Conservation (phyloP, 2,888 invertebrate species). For the Trichopoda pennipes region DNA sequence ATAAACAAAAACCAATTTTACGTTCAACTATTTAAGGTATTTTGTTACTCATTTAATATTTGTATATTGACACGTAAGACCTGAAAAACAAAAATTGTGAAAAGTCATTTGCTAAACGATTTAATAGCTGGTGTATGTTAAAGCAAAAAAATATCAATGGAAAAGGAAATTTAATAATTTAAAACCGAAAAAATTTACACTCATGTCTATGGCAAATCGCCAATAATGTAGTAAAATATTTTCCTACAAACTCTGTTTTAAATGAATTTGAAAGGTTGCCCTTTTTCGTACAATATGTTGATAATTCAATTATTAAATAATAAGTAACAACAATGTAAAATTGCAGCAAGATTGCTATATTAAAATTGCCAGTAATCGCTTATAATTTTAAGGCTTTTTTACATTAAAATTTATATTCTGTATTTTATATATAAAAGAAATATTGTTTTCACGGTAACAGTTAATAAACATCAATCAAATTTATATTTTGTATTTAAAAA, state of each 20-base stretch:
- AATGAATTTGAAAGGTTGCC: conserved; percentile 54
- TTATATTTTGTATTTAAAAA: no score
- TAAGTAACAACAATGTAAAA: background rate
- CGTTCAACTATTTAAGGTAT: conserved; percentile 52
- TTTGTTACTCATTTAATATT: conserved; percentile 43
- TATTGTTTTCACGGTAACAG: no score
- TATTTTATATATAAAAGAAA: conserved; percentile 30
- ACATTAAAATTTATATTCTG: conserved; percentile 30
- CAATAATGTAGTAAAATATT: background rate
- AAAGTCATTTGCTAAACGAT: conserved; percentile 58
- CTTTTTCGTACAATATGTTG: conserved; percentile 16
- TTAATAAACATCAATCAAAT: no score
- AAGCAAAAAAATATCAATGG: background rate
- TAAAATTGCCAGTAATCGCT: conserved; percentile 60
- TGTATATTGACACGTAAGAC: conserved; percentile 36
- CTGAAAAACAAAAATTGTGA: conserved; percentile 8
- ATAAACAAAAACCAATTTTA: conserved; percentile 28
- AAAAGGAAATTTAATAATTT: background rate
- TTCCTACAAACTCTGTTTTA: conserved; percentile 13
- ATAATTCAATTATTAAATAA: conserved; percentile 58
- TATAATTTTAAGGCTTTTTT: conserved; percentile 55
- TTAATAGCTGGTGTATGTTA: conserved; percentile 52
- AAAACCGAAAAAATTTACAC: background rate
- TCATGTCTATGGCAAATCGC: conserved; percentile 27
- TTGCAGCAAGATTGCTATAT: conserved; percentile 20